Conservation (phyloP, 2,888 invertebrate genomes). For the Cyaniris semiargus region DNA sequence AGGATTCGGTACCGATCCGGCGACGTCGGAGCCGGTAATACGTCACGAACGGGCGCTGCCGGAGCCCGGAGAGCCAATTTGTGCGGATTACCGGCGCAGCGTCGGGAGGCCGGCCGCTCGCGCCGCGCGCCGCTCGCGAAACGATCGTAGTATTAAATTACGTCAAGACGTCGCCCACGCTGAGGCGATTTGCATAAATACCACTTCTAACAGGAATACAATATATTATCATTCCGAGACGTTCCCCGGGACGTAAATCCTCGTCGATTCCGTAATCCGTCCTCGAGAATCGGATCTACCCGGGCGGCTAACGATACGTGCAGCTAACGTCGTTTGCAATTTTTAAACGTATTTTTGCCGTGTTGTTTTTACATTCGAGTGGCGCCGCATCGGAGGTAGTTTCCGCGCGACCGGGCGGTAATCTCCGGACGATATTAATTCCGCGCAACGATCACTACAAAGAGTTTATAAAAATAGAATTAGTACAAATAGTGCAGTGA, state of each 20-base stretch:
- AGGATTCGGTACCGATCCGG: background rate
- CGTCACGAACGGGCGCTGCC: background rate
- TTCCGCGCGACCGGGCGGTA: conserved; percentile 35
- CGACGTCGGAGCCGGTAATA: background rate
- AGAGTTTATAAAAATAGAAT: conserved; percentile 66
- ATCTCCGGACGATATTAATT: conserved; percentile 49
- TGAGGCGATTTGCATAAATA: background rate
- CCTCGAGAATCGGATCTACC: background rate
- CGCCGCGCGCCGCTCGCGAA: background rate
- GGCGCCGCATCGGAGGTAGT: background rate
- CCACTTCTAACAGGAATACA: background rate
- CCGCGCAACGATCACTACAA: conserved; percentile 54
- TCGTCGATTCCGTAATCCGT: background rate
- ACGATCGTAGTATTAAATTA: conserved; percentile 13
- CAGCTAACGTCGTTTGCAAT: background rate
- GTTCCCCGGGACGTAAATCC: background rate
- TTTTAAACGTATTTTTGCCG: background rate
- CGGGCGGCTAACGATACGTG: background rate
- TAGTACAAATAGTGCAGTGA: conserved; percentile 64
- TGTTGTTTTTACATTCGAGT: conserved; percentile 4
- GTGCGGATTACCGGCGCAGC: background rate
- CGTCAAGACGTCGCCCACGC: background rate
- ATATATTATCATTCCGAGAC: background rate
- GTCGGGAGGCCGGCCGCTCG: background rate
- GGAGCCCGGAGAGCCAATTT: conserved; percentile 19